These are phyloP conservation scores for Catagonus wagneri DNA, from an alignment of 2,113 vertebrate genomes.

Conservation along the genomic window DNA sequence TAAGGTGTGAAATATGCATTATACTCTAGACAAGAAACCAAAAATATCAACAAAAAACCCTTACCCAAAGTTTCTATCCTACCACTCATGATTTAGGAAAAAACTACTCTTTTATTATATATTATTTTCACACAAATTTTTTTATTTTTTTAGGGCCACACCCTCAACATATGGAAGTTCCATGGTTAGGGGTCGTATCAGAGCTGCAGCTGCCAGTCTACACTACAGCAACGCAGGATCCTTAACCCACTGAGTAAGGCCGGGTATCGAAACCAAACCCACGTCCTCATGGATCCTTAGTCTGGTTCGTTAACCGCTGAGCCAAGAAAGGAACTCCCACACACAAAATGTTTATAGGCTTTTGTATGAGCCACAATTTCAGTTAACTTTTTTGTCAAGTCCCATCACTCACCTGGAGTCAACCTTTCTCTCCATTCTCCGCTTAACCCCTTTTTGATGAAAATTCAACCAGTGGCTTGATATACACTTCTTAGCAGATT, in stretches of 20 bases:
- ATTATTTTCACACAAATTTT: slow-evolving; percentile 1
- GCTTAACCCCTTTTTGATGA: slow-evolving; percentile 1
- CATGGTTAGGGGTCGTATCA: no score
- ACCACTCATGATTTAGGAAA: not conserved
- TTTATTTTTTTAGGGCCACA: no score
- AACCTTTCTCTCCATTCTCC: slow-evolving; percentile 72
- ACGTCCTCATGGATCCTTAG: no score
- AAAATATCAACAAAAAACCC: slow-evolving; percentile 45
- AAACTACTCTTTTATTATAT: not conserved
- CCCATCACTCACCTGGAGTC: slow-evolving; percentile 57
- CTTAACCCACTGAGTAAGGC: no score
- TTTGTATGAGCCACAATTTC: not conserved
- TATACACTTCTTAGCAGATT: not conserved
- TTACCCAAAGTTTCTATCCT: not conserved
- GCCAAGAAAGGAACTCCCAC: no score
- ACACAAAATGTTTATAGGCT: no score
- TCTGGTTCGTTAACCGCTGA: no score
- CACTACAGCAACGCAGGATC: no score
- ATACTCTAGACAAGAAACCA: not conserved
- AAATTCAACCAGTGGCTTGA: slow-evolving; percentile 38
- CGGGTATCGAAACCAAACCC: no score
- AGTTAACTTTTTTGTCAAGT: not conserved
- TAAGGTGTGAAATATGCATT: not conserved
- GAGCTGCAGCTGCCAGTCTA: no score
- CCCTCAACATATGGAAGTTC: no score